These are phyloP conservation scores for Neomorphus geoffroyi DNA, from an alignment of 2,797 vertebrate genomes.

Conservation along the genomic window DNA sequence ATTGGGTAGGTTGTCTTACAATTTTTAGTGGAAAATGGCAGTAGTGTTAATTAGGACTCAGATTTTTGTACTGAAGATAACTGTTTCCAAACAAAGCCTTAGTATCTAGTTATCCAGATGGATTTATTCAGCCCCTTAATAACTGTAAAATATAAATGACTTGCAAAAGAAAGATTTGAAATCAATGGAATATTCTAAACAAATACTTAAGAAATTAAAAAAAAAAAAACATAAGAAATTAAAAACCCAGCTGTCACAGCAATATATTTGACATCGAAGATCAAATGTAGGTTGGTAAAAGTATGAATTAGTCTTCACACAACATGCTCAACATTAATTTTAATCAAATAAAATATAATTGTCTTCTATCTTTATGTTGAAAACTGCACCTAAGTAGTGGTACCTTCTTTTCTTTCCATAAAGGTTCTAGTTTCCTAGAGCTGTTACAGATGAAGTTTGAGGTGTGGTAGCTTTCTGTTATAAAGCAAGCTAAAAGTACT, in stretches of 20 bases:
- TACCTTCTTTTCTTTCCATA: not conserved
- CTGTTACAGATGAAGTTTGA: not conserved
- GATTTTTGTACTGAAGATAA: not conserved
- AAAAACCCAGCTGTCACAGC: not conserved
- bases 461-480: not conserved
- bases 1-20: not conserved
- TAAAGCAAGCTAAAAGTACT: not conserved
- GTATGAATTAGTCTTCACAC: not conserved
- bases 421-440: not conserved
- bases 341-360: not conserved
- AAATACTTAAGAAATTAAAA: not conserved
- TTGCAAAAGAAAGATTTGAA: not conserved
- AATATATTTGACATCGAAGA: not conserved
- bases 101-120: not conserved
- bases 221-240: not conserved
- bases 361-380: not conserved
- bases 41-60: conserved; percentile 5
- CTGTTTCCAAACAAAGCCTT: conserved; percentile 17
- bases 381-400: not conserved
- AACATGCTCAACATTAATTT: no score
- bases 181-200: not conserved
- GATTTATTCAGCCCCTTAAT: not conserved
- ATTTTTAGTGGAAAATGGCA: conserved; percentile 30
- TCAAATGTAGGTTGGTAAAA: not conserved
- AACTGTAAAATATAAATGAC: not conserved